Evolutionary conservation across 2,888 invertebrate genomes (phyloP).

Genomic region (Amphipyra berbera): DNA sequence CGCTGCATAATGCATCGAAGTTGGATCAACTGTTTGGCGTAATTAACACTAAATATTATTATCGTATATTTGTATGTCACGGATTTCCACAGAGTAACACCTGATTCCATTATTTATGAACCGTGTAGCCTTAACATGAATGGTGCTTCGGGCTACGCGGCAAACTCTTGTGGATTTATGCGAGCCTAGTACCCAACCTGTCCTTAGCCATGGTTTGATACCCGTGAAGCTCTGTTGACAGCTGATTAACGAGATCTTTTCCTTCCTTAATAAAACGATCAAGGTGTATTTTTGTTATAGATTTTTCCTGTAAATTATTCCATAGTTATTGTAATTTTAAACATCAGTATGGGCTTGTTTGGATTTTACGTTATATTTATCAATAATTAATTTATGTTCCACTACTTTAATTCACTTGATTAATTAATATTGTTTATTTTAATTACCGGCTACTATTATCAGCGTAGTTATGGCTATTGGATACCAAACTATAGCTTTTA

Average conservation of each 20-base stretch:
- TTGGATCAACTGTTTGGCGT: too few relatives aligned
- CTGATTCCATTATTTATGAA: constrained; percentile 23
- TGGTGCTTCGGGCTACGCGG: constrained; percentile 32
- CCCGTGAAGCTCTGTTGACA: constrained; percentile 85
- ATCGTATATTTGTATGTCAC: too few relatives aligned
- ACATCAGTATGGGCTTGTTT: neutral
- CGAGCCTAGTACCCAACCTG: constrained; percentile 81
- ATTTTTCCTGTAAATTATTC: constrained; percentile 1
- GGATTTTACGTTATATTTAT: too few relatives aligned
- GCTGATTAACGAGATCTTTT: constrained; percentile 64
- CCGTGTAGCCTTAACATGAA: constrained; percentile 43
- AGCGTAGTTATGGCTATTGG: too few relatives aligned
- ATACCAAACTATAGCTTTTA: too few relatives aligned
- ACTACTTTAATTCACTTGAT: constrained; percentile 1
- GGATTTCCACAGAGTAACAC: too few relatives aligned
- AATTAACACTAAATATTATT: too few relatives aligned
- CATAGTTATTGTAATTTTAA: neutral
- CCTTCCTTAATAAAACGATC: constrained; percentile 17
- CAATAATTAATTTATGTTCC: neutral
- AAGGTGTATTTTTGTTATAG: too few relatives aligned
- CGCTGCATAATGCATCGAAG: too few relatives aligned
- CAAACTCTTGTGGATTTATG: constrained; percentile 64
- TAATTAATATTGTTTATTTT: neutral
- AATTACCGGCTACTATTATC: neutral
- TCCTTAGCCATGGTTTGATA: constrained; percentile 86